phyloP scores from a whole-genome alignment of 2,797 vertebrate genomes.

The Staurois parvus region DNA sequence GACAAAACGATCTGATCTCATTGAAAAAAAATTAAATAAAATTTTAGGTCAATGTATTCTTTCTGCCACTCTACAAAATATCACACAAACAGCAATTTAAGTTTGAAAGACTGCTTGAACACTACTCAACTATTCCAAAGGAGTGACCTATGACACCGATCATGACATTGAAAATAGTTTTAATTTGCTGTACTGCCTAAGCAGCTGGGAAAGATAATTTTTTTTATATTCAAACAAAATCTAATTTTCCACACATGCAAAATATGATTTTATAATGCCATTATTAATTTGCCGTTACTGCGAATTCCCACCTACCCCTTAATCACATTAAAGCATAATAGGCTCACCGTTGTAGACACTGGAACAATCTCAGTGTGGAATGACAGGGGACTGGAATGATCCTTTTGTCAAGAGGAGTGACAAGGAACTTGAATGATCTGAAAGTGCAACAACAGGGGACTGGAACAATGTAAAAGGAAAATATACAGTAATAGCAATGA shows the following conservation, averaged over 20 bases:
- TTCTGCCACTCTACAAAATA: background rate
- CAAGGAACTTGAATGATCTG: slow-evolving; percentile 69
- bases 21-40: background rate
- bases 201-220: background rate
- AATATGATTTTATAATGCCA: slow-evolving; percentile 30
- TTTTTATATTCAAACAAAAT: slow-evolving; percentile 15
- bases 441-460: slow-evolving; percentile 71
- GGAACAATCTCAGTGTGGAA: slow-evolving; percentile 63
- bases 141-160: background rate
- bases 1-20: background rate
- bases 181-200: background rate
- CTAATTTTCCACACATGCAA: slow-evolving; percentile 42
- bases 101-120: background rate
- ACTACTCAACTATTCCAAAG: background rate
- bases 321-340: slow-evolving; percentile 61
- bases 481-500: slow-evolving; percentile 70
- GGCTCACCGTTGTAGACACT: slow-evolving; percentile 63
- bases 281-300: slow-evolving; percentile 25
- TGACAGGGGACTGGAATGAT: slow-evolving; percentile 70
- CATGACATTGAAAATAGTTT: background rate
- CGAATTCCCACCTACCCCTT: slow-evolving; percentile 54
- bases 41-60: background rate
- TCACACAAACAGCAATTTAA: too few species aligned
- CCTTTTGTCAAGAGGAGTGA: slow-evolving; percentile 75
- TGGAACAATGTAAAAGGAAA: slow-evolving; percentile 75